Evolutionary conservation across 2,113 vertebrate genomes (phyloP).

Genomic region (Lepus europaeus): DNA sequence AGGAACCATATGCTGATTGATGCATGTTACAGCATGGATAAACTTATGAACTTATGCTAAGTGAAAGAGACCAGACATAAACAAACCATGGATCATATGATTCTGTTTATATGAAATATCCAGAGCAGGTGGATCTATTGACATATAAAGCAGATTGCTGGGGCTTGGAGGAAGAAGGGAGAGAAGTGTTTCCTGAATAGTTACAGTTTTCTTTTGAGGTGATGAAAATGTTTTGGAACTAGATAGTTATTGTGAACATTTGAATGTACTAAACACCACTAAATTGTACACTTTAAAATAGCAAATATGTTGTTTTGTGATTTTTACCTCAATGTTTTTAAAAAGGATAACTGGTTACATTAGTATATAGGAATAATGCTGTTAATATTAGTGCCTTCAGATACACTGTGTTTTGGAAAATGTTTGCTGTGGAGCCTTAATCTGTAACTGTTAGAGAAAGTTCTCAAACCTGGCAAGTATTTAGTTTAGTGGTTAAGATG

Average conservation of each 20-base stretch:
- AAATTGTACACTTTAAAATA: conserved; percentile 9
- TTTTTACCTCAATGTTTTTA: conserved; percentile 38
- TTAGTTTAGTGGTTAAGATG: conserved; percentile 20
- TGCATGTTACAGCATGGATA: background rate
- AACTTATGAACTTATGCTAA: background rate
- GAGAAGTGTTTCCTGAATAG: background rate
- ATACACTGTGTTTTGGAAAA: conserved; percentile 27
- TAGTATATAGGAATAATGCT: background rate
- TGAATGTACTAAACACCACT: conserved; percentile 21
- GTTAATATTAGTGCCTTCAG: conserved; percentile 7
- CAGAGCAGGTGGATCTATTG: background rate
- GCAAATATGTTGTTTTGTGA: conserved; percentile 41
- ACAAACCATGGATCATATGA: background rate
- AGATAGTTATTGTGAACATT: background rate
- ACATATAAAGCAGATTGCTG: conserved; percentile 7
- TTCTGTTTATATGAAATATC: background rate
- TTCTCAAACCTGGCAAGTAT: background rate
- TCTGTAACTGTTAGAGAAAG: conserved; percentile 43
- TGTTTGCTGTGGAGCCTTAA: conserved; percentile 31
- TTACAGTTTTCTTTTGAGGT: background rate
- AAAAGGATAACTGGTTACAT: background rate
- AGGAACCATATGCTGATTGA: background rate
- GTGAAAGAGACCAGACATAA: background rate
- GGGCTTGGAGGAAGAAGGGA: background rate
- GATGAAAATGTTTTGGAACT: background rate